Conservation (phyloP, 2,888 invertebrate genomes). For the Phania funesta region DNA sequence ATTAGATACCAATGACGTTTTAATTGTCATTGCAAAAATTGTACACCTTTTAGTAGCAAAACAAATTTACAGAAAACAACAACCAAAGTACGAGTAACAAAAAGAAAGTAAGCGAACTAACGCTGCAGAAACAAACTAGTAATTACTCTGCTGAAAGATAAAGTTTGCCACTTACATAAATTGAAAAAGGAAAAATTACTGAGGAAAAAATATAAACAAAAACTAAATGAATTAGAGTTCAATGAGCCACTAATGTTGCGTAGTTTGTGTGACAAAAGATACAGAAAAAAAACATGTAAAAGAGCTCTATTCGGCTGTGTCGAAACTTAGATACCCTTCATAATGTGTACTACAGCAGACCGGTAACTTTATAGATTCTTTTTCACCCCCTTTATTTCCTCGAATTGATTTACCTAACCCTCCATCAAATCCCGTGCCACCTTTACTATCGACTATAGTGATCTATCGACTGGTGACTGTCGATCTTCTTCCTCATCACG, state of each 20-base stretch:
- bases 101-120: constrained; percentile 53
- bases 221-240: constrained; percentile 47
- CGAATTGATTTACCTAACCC: too few relatives aligned
- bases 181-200: constrained; percentile 19
- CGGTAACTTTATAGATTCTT: too few relatives aligned
- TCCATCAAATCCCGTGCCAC: too few relatives aligned
- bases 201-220: constrained; percentile 11
- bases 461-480: too few relatives aligned
- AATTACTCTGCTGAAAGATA: constrained; percentile 50
- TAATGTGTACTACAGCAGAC: too few relatives aligned
- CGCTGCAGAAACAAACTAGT: constrained; percentile 35
- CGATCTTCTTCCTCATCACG: too few relatives aligned
- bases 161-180: constrained; percentile 62
- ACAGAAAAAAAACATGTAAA: too few relatives aligned
- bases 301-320: too few relatives aligned
- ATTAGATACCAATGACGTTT: constrained; percentile 57
- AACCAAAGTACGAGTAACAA: background rate
- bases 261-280: constrained; percentile 18
- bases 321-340: too few relatives aligned
- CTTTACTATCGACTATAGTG: too few relatives aligned
- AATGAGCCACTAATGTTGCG: constrained; percentile 64
- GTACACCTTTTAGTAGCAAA: constrained; percentile 40
- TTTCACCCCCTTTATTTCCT: too few relatives aligned
- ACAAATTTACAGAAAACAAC: constrained; percentile 9
- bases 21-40: constrained; percentile 57